Conservation (phyloP, 2,797 vertebrate genomes). For the Hippopotamyrus pictus region DNA sequence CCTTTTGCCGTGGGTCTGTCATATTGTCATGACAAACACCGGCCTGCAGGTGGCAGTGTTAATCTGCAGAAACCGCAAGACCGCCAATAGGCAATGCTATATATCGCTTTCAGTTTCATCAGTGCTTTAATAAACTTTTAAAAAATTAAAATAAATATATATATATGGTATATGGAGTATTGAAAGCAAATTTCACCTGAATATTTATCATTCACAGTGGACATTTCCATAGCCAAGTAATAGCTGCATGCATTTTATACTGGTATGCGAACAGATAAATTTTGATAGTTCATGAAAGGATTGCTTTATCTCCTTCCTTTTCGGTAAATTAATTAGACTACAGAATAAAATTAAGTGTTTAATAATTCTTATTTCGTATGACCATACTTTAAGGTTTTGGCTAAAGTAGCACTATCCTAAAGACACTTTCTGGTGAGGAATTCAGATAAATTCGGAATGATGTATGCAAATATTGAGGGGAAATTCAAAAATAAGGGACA, state of each 20-base stretch:
- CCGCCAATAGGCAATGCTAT: not conserved
- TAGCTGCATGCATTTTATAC: not conserved
- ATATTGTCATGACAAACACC: not conserved
- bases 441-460: not conserved
- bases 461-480: not conserved
- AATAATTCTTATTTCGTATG: not conserved
- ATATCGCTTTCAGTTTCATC: not conserved
- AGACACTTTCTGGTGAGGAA: not conserved
- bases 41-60: slow-evolving; percentile 18
- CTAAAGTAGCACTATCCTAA: not conserved
- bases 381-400: not conserved
- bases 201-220: not conserved
- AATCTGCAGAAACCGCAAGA: not conserved
- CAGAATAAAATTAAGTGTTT: not conserved
- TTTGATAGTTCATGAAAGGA: not conserved
- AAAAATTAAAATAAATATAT: no score
- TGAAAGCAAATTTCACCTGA: not conserved
- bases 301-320: not conserved
- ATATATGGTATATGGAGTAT: not conserved
- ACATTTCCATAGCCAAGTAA: not conserved
- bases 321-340: not conserved
- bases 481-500: not conserved
- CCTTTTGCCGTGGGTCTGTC: not conserved
- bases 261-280: not conserved
- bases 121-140: not conserved